Conservation (phyloP, 2,888 invertebrate species). For the Fragum fragum region DNA sequence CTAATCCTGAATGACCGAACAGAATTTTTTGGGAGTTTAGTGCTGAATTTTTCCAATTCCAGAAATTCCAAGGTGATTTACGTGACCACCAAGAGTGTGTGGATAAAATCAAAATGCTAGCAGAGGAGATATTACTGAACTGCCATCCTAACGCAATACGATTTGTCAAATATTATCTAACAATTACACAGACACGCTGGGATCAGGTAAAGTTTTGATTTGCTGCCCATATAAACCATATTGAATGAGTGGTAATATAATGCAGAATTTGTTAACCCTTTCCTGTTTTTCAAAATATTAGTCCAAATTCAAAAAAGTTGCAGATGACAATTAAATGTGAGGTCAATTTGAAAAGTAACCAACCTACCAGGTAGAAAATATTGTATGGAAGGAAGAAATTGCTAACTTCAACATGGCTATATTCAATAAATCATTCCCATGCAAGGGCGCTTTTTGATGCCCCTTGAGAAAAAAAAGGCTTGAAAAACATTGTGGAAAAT, state of each 20-base stretch:
- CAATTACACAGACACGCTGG: constrained; percentile 86
- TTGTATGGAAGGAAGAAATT: too few relatives aligned
- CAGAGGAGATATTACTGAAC: constrained; percentile 84
- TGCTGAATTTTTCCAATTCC: constrained; percentile 25
- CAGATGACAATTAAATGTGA: too few relatives aligned
- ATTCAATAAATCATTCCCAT: not conserved
- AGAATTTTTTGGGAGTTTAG: too few relatives aligned
- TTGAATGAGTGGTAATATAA: too few relatives aligned
- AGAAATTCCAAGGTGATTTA: constrained; percentile 86
- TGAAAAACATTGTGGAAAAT: not conserved
- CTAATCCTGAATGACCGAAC: too few relatives aligned
- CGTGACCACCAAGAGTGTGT: constrained; percentile 84
- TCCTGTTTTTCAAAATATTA: too few relatives aligned
- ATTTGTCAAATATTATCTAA: constrained; percentile 86
- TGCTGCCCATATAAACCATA: too few relatives aligned
- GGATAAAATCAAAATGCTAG: constrained; percentile 83
- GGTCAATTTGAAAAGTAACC: too few relatives aligned
- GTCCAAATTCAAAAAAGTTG: too few relatives aligned
- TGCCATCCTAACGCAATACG: constrained; percentile 86
- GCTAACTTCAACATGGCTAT: too few relatives aligned
- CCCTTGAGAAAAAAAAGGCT: not conserved
- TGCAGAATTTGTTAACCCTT: too few relatives aligned
- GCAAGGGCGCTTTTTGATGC: not conserved
- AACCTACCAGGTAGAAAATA: too few relatives aligned
- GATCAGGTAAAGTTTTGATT: constrained; percentile 83